phyloP scores from a whole-genome alignment of 2,113 vertebrate genomes.

The Lophochroa leadbeateri region DNA sequence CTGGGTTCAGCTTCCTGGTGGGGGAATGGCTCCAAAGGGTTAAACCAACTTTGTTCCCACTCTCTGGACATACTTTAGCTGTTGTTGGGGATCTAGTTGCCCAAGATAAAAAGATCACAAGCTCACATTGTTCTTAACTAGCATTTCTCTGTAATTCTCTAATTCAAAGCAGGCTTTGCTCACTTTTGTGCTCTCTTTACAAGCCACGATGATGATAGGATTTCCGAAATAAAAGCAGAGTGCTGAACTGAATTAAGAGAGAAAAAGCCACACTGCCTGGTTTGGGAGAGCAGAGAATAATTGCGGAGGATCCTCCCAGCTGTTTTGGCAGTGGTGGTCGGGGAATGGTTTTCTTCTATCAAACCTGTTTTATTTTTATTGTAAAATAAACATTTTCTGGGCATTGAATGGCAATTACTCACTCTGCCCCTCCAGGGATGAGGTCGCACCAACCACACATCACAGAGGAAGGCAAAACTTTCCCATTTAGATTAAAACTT shows the following conservation, averaged over 20 bases:
- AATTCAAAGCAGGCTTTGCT: constrained; percentile 69
- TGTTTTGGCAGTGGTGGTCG: background rate
- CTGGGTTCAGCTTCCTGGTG: background rate
- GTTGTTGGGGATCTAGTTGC: background rate
- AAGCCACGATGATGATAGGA: constrained; percentile 59
- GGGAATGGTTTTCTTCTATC: constrained; percentile 42
- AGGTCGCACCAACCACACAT: background rate
- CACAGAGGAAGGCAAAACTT: constrained; percentile 38
- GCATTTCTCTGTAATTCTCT: constrained; percentile 52
- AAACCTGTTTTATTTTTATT: constrained; percentile 55
- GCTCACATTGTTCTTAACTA: constrained; percentile 52
- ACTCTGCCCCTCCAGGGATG: constrained; percentile 1
- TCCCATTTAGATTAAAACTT: constrained; percentile 45
- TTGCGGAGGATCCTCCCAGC: constrained; percentile 28
- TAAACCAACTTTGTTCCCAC: constrained; percentile 8
- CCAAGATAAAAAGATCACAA: constrained; percentile 58
- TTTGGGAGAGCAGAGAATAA: constrained; percentile 9
- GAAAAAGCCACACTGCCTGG: constrained; percentile 5
- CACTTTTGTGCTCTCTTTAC: constrained; percentile 60
- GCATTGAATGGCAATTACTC: constrained; percentile 4
- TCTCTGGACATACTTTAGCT: background rate
- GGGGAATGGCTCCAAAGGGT: background rate
- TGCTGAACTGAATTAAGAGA: constrained; percentile 64
- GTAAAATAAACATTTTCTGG: constrained; percentile 59
- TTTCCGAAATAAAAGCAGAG: constrained; percentile 69